Evolutionary conservation across 2,888 invertebrate genomes (phyloP), one percentile per base, ranked within the genome.

Genomic region (Phyllotreta striolata): DNA sequence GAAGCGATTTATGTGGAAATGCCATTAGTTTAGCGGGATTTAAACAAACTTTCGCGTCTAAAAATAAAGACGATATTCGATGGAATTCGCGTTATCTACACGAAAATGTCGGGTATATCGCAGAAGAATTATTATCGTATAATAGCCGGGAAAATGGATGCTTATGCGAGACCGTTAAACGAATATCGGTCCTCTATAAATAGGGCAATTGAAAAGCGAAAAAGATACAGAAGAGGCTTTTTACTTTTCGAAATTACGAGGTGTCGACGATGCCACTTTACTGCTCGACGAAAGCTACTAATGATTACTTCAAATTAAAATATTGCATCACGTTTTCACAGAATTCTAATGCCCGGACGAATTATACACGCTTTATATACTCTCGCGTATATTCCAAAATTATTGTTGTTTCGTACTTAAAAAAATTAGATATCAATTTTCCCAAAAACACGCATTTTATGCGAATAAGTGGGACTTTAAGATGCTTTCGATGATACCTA

Each of bases 221-320:
- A 51, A 49, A 59, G 43, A 44, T 44, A 59, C 59, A 64, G 69
- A 70, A 72, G 70, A 70, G 24, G 65, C 67, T 63, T 70, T 73
- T 70, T 70, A 72, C 69, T 72, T 66, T 64, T 55, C 24, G 62
- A 60, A 71, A 69, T 76, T 76, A 76, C 73, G 74, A 74, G 72
- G 72, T 74, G 76, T 66, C 68, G 74, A 76, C 71, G 72, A 71
- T 63, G 66, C 69, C 76, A 76, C 76, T 76, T 74, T 72, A 62
- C 63, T 58, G 54, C 54, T 67, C 70, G 74, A 62, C 72, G 74
- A 74, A 72, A 73, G 67, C 66, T 62, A 54, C 12, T 55, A 51
- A 49, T 69, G 70, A 70, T 69, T 67, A 66, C 67, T 70, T 66
- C 67, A 56, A 62, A 62, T 64, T 64, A 63, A 65, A 69, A 64